These are phyloP conservation scores for Botrylloides violaceus DNA, from an alignment of 23 tunicate genomes.

Conservation along the genomic window DNA sequence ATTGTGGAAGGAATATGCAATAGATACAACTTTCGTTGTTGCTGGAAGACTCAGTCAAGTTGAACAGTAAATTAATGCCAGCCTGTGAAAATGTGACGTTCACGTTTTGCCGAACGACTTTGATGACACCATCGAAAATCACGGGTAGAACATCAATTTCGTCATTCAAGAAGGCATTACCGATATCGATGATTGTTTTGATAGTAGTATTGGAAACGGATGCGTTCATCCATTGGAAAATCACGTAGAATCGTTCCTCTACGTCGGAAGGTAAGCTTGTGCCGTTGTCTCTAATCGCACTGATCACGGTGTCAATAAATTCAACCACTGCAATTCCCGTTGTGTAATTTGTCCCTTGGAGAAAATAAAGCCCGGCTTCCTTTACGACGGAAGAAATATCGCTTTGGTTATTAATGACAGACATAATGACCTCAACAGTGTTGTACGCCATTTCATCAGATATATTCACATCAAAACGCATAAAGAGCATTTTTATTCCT, in stretches of 20 bases:
- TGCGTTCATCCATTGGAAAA: not conserved
- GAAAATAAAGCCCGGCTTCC: not conserved
- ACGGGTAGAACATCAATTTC: not conserved
- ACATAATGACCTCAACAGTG: not conserved
- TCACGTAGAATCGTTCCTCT: too few relatives aligned
- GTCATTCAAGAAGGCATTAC: not conserved
- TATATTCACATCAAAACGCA: not conserved
- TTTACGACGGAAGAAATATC: not conserved
- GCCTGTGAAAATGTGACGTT: not conserved
- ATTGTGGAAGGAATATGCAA: not conserved
- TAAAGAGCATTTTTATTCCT: not conserved
- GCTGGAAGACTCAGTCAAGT: not conserved
- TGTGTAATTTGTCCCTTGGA: not conserved
- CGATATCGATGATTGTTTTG: not conserved
- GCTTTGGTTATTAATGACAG: not conserved
- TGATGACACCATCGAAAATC: not conserved
- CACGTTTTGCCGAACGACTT: not conserved
- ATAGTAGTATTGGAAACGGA: not conserved
- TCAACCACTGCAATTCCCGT: too few relatives aligned
- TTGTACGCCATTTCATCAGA: not conserved
- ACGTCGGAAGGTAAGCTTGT: too few relatives aligned
- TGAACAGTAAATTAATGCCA: not conserved
- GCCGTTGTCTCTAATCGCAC: too few relatives aligned
- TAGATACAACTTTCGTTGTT: not conserved
- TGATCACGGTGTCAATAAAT: too few relatives aligned